phyloP scores from a whole-genome alignment of 1,140 invertebrate species.

The Orius insidiosus region DNA sequence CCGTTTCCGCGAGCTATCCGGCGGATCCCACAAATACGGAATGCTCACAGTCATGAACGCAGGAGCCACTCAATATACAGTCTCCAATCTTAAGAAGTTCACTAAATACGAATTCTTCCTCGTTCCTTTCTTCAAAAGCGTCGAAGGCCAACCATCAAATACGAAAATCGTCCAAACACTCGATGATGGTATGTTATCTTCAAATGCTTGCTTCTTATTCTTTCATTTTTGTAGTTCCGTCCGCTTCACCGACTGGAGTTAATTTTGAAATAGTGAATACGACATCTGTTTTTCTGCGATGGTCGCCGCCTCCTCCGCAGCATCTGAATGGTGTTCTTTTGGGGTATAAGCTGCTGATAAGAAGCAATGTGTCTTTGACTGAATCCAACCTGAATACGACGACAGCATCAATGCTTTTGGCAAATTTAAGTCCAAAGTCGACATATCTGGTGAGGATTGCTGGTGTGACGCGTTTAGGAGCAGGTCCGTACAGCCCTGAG shows the following conservation, averaged over 20 bases:
- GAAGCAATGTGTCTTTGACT: conserved; percentile 38
- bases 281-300: conserved; percentile 57
- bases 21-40: conserved; percentile 39
- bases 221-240: conserved; percentile 37
- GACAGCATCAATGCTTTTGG: conserved; percentile 48
- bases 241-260: conserved; percentile 60
- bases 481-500: conserved; percentile 43
- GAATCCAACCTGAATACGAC: conserved; percentile 53
- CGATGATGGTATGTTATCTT: conserved; percentile 47
- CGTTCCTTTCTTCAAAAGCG: conserved; percentile 65
- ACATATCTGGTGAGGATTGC: conserved; percentile 54
- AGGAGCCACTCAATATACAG: conserved; percentile 43
- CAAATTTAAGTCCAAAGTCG: conserved; percentile 45
- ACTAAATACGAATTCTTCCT: conserved; percentile 78
- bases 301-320: conserved; percentile 57
- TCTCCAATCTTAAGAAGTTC: conserved; percentile 59
- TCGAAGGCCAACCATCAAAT: conserved; percentile 71
- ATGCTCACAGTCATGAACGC: conserved; percentile 50
- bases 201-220: no score
- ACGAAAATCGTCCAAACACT: conserved; percentile 47
- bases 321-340: conserved; percentile 64
- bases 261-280: conserved; percentile 63
- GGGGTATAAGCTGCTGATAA: conserved; percentile 54
- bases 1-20: conserved; percentile 62
- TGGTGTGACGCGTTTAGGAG: conserved; percentile 47